Conservation (phyloP, 2,888 invertebrate species). For the Thera obeliscata region DNA sequence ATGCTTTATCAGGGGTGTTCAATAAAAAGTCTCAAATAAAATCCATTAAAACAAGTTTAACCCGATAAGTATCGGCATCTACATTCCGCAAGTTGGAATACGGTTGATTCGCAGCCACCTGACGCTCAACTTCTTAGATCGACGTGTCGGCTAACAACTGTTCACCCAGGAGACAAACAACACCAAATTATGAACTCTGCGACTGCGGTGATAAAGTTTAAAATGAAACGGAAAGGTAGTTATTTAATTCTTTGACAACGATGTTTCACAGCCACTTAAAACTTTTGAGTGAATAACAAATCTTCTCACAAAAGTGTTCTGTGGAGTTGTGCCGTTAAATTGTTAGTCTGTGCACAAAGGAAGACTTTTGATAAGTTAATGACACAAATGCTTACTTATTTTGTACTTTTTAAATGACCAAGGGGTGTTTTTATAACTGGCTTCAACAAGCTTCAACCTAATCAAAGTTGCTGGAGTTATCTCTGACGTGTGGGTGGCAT, state of each 20-base stretch:
- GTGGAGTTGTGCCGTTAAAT: slow-evolving; percentile 78
- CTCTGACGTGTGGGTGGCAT: neutral
- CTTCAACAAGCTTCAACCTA: slow-evolving; percentile 3
- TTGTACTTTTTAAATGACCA: slow-evolving; percentile 40
- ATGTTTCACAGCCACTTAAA: slow-evolving; percentile 83
- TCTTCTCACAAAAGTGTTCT: slow-evolving; percentile 78
- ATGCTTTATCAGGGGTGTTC: too few relatives aligned
- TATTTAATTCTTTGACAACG: slow-evolving; percentile 78
- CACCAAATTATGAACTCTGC: slow-evolving; percentile 60
- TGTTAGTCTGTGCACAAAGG: slow-evolving; percentile 73
- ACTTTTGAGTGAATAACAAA: slow-evolving; percentile 83
- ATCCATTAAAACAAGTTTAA: slow-evolving; percentile 54
- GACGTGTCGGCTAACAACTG: slow-evolving; percentile 67
- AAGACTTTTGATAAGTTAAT: slow-evolving; percentile 73
- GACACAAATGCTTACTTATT: slow-evolving; percentile 61
- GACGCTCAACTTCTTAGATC: slow-evolving; percentile 64
- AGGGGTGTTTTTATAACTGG: slow-evolving; percentile 18
- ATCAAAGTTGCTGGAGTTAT: slow-evolving; percentile 4
- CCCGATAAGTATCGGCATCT: slow-evolving; percentile 47
- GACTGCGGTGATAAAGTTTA: slow-evolving; percentile 47
- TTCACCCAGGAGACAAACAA: slow-evolving; percentile 48
- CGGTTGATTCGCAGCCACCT: slow-evolving; percentile 66
- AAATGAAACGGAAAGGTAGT: slow-evolving; percentile 39
- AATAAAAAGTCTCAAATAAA: slow-evolving; percentile 22
- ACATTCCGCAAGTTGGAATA: slow-evolving; percentile 61